Evolutionary conservation across 1,140 invertebrate species (phyloP), one percentile per base, ranked within the genome.

Genomic region (Phenacoccus solenopsis): DNA sequence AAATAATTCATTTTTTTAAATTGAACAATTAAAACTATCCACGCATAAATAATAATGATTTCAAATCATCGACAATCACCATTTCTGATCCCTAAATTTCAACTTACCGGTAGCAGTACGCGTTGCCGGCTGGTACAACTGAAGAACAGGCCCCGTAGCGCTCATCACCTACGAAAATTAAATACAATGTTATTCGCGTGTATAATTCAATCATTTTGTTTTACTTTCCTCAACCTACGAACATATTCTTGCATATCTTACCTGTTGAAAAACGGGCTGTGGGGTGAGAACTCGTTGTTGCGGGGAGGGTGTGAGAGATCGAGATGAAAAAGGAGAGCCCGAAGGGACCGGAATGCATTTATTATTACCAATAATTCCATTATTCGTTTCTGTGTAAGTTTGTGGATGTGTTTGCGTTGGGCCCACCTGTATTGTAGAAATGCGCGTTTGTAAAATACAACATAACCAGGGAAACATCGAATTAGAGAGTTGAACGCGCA

Each of bases 261-360:
- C 74, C 74, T 74, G 74, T 68, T 74, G 73, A 16, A 74, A 72
- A 56, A 74, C 73, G 10, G 75, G 72, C 67, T 75, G 74, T 12
- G 73, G 70, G 9, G 74, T 73, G 67, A 75, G 69, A 69, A 74
- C 68, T n/a, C 73, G 72, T 38, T 76, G 75, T 57, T 74, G 74
- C 9, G 74, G 74, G 28, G 74, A 75, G 12, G 74, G 73, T 10
- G 74, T 75, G 68, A 75, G 76, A 28, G 76, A 76, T 68, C 76
- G 70, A 35, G 74, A 73, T 28, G 76, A 77, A 71, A 76, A 77
- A 16, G 75, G 75, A 32, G 75, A 77, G 22, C 71, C 73, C 49
- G 76, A 74, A 20, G 74, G 73, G 16, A 64, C 70, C 69, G 30
- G 71, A 49, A 70, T 70, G 61, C 71, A 72, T 68, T 68, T 72